Evolutionary conservation across 2,113 vertebrate genomes (phyloP), one percentile per base, ranked within the genome.

Genomic region (Cololabis saira): DNA sequence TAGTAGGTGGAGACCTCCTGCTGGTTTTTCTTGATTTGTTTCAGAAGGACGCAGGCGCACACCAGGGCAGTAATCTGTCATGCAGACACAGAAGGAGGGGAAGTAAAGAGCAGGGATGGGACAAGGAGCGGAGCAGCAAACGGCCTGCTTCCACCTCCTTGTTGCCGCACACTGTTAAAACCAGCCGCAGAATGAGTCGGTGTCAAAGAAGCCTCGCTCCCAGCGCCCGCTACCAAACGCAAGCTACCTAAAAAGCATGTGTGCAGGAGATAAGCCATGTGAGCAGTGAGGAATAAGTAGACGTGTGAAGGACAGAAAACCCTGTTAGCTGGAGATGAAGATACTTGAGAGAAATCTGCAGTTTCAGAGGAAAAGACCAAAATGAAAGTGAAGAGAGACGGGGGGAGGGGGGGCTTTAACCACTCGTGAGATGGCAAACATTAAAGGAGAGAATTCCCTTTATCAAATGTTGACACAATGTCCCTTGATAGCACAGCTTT

Each of bases 61-160:
- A 78, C 47, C 70, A 88, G 45, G 43, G 80, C 80, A 1, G 4
- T 44, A 1, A 89, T 69, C 89, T 92, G 76, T 76, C 48, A 50
- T 41, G 21, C 40, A 61, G 41, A 70, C 53, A 71, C 40, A 80
- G 41, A 69, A 12, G 59, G 57, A 22, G n/a, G 57, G 73, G 60
- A 49, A 45, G 55, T 66, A 62, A 82, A 84, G 56, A 74, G 75
- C 7, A 42, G 24, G 9, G 53, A 78, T 50, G 52, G 65, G 17
- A 30, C 9, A 27, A 61, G 63, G 59, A n/a, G 43, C 1, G 27
- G 19, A 19, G 49, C 9, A 8, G 48, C 45, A 19, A 62, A 4
- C 37, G 33, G 24, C 13, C 27, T 13, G 49, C 59, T 17, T 42
- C 45, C 2, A 18, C 15, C 15, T n/a, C 11, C 2, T 14, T 4